A percentile compares a stretch with the other conserved stretches of the same genome.
phyloP scores from a whole-genome alignment of 2,113 vertebrate genomes.

The Pristiophorus japonicus region DNA sequence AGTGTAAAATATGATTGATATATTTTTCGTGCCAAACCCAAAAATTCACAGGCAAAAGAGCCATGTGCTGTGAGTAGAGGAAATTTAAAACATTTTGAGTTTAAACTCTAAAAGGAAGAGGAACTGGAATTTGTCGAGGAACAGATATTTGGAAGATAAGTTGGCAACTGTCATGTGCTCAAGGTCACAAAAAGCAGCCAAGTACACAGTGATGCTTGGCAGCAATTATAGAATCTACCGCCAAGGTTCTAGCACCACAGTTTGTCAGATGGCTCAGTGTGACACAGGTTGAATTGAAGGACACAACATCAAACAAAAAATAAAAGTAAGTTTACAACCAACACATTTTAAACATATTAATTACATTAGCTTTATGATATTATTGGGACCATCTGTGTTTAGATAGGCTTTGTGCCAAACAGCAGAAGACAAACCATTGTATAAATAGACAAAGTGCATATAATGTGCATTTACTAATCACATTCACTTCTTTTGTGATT shows the following conservation, averaged over 20 bases:
- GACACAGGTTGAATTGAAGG: background rate
- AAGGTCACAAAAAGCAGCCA: background rate
- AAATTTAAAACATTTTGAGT: background rate
- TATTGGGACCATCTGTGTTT: background rate
- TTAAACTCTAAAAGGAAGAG: background rate
- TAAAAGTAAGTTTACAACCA: background rate
- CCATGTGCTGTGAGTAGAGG: background rate
- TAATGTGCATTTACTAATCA: background rate
- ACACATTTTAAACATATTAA: background rate
- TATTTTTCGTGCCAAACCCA: background rate
- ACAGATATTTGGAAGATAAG: background rate
- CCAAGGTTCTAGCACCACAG: background rate
- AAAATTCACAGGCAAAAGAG: background rate
- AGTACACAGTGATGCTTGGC: background rate
- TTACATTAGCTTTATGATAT: background rate
- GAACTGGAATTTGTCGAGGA: background rate
- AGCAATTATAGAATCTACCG: background rate
- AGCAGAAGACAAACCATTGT: background rate
- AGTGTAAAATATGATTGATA: background rate
- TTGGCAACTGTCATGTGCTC: background rate
- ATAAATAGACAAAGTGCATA: background rate
- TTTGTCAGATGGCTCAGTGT: background rate
- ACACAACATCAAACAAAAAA: background rate
- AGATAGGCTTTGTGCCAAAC: background rate
- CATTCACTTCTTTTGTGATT: background rate